Evolutionary conservation across 2,797 vertebrate genomes (phyloP), one percentile per base, ranked within the genome.

Genomic region (Telmatherina bonti): DNA sequence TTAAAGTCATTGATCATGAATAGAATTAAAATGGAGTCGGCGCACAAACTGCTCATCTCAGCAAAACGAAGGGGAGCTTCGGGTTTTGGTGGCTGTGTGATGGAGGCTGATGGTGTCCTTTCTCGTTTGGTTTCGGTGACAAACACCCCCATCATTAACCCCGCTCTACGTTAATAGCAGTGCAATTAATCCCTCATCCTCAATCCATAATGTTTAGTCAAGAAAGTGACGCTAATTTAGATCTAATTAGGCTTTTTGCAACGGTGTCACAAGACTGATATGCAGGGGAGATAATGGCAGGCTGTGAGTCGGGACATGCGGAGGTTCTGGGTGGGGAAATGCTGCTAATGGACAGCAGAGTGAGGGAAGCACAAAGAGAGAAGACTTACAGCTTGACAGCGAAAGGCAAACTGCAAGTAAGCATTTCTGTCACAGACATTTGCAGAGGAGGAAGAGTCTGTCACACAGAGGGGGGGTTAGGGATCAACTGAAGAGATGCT

Each of bases 161-260:
- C 85, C 79, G 76, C 72, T 67, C 70, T 69, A 72, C 84, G 87
- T 82, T 90, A 92, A 89, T 72, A 73, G 78, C 83, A n/a, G 76
- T 53, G 45, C 88, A 88, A 92, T 93, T 89, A 88, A 82, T 78
- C 81, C 83, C 84, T 82, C 85, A 66, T 84, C 72, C 88, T 86
- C 86, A 38, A 89, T 89, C 85, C 83, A 86, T 88, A 91, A 90
- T 77, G 83, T 89, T 78, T 84, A 90, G 85, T 89, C 72, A 86
- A 85, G 83, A 91, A 82, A 85, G 66, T 84, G 78, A 87, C 69
- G 75, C 88, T 90, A 83, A 91, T 93, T 91, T 85, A 56, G 78
- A 88, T 83, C 78, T 85, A 92, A 93, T 93, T 90, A 92, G 79
- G 76, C 66, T 79, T 85, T 83, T 77, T 80, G 83, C 73, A 74